These are phyloP conservation scores for Pomacea canaliculata DNA, from an alignment of 2,888 invertebrate species.

Conservation along the genomic window DNA sequence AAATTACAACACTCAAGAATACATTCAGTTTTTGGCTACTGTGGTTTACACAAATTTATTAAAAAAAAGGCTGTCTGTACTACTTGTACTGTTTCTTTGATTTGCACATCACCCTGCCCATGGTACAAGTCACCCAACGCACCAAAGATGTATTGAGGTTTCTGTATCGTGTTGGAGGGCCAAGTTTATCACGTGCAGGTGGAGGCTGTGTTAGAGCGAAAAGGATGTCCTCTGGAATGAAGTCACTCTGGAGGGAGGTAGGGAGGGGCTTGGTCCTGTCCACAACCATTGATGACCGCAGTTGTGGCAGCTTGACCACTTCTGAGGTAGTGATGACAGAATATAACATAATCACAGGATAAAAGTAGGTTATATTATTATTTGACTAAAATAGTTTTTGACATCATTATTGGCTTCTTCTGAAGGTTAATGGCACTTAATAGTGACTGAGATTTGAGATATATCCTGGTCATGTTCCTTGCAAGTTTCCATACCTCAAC, in stretches of 20 bases:
- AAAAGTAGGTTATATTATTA: too few species aligned
- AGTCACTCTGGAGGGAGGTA: constrained; percentile 65
- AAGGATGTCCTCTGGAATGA: constrained; percentile 67
- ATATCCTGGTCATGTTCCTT: too few species aligned
- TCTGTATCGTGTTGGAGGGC: constrained; percentile 56
- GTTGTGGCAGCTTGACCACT: constrained; percentile 49
- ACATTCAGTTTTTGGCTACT: too few species aligned
- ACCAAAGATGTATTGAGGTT: constrained; percentile 56
- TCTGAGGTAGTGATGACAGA: not conserved
- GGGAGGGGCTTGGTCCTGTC: constrained; percentile 58
- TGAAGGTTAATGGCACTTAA: not conserved
- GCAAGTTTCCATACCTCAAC: not conserved
- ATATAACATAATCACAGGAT: not conserved
- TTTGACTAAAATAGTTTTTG: too few species aligned
- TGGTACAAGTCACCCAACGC: not conserved
- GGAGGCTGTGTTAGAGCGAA: constrained; percentile 65
- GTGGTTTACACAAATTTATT: too few species aligned
- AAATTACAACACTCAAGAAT: too few species aligned
- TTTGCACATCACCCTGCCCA: too few species aligned
- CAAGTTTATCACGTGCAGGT: constrained; percentile 55
- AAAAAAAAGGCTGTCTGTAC: too few species aligned
- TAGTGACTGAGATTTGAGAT: too few species aligned
- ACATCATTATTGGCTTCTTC: not conserved
- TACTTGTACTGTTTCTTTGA: too few species aligned
- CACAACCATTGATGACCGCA: constrained; percentile 46